phyloP scores from a whole-genome alignment of 2,888 invertebrate genomes.

The Brenthis hecate region DNA sequence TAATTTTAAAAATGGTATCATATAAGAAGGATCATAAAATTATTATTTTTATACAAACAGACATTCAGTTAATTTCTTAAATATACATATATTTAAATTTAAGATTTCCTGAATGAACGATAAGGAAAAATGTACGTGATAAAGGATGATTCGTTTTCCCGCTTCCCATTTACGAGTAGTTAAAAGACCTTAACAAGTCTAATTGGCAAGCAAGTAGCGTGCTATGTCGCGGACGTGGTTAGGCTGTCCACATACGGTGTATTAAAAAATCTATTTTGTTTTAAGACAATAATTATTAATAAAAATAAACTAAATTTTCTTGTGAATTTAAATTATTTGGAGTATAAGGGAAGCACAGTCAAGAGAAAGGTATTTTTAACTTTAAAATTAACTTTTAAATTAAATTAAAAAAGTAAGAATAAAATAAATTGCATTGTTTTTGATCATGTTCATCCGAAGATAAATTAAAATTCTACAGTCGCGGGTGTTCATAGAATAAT shows the following conservation, averaged over 20 bases:
- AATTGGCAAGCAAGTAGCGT: slow-evolving; percentile 32
- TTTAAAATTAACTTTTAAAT: background rate
- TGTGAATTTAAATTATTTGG: too few species aligned
- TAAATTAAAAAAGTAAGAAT: background rate
- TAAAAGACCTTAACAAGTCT: slow-evolving; percentile 33
- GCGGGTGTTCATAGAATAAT: too few species aligned
- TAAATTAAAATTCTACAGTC: too few species aligned
- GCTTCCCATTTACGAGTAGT: slow-evolving; percentile 35
- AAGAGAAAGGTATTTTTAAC: too few species aligned
- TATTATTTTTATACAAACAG: too few species aligned
- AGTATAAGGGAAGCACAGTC: too few species aligned
- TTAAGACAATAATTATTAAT: background rate
- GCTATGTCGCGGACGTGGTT: background rate
- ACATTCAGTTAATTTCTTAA: too few species aligned
- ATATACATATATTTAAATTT: background rate
- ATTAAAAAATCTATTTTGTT: background rate
- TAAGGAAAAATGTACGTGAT: slow-evolving; percentile 26
- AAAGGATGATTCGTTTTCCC: slow-evolving; percentile 37
- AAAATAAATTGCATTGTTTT: background rate
- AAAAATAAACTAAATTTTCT: background rate
- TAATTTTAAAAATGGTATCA: too few species aligned
- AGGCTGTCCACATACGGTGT: slow-evolving; percentile 8
- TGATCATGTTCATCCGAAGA: too few species aligned
- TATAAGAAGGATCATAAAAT: too few species aligned
- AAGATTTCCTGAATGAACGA: slow-evolving; percentile 5